Conservation (phyloP, 1,140 invertebrate species). For the Samia ricini region DNA sequence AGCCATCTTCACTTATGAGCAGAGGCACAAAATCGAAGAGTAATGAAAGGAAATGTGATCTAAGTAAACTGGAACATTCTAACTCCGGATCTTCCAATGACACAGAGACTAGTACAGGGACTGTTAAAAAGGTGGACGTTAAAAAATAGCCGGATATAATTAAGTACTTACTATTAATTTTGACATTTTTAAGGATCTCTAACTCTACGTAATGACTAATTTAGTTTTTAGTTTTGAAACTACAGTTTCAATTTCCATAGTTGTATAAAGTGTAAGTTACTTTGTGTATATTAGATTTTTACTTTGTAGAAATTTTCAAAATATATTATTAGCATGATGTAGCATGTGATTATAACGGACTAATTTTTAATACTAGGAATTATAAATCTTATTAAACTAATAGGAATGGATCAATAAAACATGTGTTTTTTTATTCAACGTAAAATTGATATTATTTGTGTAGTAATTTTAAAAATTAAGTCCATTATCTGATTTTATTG, state of each 20-base stretch:
- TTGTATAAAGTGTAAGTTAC: background rate
- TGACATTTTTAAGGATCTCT: background rate
- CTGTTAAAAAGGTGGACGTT: constrained; percentile 63
- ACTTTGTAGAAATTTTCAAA: background rate
- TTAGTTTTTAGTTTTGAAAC: background rate
- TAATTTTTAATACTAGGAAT: no score
- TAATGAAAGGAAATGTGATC: constrained; percentile 46
- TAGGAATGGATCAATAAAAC: no score
- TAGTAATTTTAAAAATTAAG: no score
- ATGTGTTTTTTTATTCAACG: no score
- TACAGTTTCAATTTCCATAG: background rate
- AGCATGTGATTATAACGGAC: no score
- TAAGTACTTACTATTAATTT: constrained; percentile 1
- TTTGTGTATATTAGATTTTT: background rate
- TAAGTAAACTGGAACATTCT: constrained; percentile 66
- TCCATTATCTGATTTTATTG: no score
- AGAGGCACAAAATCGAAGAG: constrained; percentile 41
- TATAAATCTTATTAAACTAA: no score
- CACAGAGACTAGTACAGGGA: constrained; percentile 74
- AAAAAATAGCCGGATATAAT: constrained; percentile 22
- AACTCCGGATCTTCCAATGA: constrained; percentile 75
- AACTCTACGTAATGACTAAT: background rate
- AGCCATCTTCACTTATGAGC: constrained; percentile 47
- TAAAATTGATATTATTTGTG: no score
- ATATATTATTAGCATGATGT: no score